Evolutionary conservation across 2,888 invertebrate species (phyloP).

Genomic region (Mesoligia furuncula): DNA sequence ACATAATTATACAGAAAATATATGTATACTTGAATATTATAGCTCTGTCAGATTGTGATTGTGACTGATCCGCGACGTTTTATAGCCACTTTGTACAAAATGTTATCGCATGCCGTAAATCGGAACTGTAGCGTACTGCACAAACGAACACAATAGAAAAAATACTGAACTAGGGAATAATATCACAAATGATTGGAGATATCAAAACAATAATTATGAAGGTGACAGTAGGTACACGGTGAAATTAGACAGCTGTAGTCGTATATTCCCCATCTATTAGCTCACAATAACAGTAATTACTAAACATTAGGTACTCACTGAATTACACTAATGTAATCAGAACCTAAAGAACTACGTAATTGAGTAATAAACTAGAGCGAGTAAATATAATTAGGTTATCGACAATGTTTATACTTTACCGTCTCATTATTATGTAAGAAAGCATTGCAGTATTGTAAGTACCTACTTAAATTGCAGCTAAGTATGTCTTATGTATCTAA

Average conservation of each 20-base stretch:
- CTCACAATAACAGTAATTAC: slow-evolving; percentile 26
- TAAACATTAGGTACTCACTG: slow-evolving; percentile 17
- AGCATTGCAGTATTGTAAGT: slow-evolving; percentile 6
- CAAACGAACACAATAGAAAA: slow-evolving; percentile 58
- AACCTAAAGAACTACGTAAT: slow-evolving; percentile 19
- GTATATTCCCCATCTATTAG: slow-evolving; percentile 7
- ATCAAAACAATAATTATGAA: slow-evolving; percentile 14
- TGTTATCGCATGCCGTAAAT: slow-evolving; percentile 70
- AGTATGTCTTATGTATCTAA: background rate
- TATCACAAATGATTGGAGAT: slow-evolving; percentile 8
- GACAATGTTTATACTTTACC: slow-evolving; percentile 15
- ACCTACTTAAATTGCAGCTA: background rate
- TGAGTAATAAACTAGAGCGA: slow-evolving; percentile 25
- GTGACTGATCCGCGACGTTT: slow-evolving; percentile 52
- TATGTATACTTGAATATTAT: slow-evolving; percentile 39
- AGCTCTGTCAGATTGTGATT: slow-evolving; percentile 41
- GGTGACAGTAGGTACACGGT: background rate
- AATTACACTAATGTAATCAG: slow-evolving; percentile 37
- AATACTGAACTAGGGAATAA: slow-evolving; percentile 21
- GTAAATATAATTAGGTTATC: slow-evolving; percentile 27
- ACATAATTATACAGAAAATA: slow-evolving; percentile 55
- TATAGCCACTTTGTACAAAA: slow-evolving; percentile 64
- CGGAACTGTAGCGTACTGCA: slow-evolving; percentile 53
- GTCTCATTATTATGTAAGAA: slow-evolving; percentile 23
- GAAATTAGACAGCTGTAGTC: background rate